Evolutionary conservation across 2,888 invertebrate genomes (phyloP).

Genomic region (Papilio demoleus): DNA sequence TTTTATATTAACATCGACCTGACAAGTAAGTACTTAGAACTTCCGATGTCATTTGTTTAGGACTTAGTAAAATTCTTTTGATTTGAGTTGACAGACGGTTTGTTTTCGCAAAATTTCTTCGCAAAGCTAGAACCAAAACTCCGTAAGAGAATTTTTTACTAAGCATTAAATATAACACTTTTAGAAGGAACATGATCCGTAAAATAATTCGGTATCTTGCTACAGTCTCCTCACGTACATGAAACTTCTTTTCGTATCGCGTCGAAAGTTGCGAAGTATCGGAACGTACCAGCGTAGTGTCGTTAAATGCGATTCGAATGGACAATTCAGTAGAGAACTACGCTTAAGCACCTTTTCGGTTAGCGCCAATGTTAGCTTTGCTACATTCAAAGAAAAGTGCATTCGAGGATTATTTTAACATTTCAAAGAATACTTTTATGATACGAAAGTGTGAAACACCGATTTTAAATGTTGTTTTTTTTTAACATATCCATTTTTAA

Average conservation of each 20-base stretch:
- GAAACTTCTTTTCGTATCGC: conserved; percentile 73
- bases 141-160: background rate
- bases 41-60: too few species aligned
- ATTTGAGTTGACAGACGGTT: too few species aligned
- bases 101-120: background rate
- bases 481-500: too few species aligned
- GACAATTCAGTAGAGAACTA: conserved; percentile 35
- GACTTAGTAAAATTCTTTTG: too few species aligned
- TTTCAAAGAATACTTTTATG: conserved; percentile 1
- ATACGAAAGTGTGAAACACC: background rate
- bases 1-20: too few species aligned
- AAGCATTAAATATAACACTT: background rate
- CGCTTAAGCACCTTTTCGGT: conserved; percentile 33
- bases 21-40: too few species aligned
- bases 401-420: conserved; percentile 18
- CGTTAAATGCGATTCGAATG: conserved; percentile 43
- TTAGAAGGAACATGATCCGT: conserved; percentile 14
- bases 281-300: conserved; percentile 48
- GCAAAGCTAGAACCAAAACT: background rate
- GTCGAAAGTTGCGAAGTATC: conserved; percentile 65
- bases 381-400: conserved; percentile 5
- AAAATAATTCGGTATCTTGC: conserved; percentile 26
- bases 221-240: conserved; percentile 67
- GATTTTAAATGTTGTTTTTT: background rate
- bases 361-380: conserved; percentile 26